Evolutionary conservation across 2,797 vertebrate genomes (phyloP).

Genomic region (Platalea minor): DNA sequence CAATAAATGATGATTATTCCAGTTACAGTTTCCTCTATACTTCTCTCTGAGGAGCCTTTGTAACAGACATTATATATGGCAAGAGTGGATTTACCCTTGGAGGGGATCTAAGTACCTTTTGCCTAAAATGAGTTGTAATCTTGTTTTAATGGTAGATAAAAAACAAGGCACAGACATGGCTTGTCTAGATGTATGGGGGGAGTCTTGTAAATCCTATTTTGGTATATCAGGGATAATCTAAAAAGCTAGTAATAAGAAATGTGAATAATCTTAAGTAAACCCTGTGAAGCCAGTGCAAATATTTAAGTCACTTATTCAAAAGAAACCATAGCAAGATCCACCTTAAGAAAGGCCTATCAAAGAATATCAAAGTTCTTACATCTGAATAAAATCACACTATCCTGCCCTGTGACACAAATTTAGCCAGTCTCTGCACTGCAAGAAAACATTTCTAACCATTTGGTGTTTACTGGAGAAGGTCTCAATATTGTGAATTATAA

Average conservation of each 20-base stretch:
- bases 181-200: not conserved
- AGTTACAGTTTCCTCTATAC: not conserved
- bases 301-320: constrained; percentile 19
- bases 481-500: not conserved
- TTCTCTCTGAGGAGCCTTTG: constrained; percentile 43
- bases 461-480: not conserved
- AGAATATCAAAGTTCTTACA: not conserved
- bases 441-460: not conserved
- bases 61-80: constrained; percentile 29
- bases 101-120: constrained; percentile 41
- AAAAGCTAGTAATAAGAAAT: constrained; percentile 21
- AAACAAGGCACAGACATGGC: not conserved
- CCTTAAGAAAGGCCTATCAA: not conserved
- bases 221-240: constrained; percentile 48
- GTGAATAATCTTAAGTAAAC: constrained; percentile 27
- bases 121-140: constrained; percentile 50
- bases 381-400: not conserved
- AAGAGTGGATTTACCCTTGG: constrained; percentile 53
- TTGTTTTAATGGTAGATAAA: constrained; percentile 57
- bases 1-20: constrained; percentile 46
- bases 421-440: not conserved
- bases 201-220: constrained; percentile 44
- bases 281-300: not conserved
- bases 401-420: not conserved
- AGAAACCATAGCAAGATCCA: not conserved